Base-by-base conservation (phyloP, 1,140 invertebrate species). In the Dendroctonus ponderosae region DNA sequence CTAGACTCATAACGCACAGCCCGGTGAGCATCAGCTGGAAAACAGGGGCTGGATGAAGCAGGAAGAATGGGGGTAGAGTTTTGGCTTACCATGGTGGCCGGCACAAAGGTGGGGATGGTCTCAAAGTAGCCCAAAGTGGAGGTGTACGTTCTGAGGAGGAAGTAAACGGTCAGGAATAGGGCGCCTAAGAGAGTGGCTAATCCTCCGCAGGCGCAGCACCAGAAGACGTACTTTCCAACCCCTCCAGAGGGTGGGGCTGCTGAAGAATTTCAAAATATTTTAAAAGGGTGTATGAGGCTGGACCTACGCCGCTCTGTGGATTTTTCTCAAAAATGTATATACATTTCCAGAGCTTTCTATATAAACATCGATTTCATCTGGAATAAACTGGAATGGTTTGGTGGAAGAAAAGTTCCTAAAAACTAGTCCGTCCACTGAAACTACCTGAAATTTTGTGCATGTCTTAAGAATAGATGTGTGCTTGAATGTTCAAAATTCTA, bases 101-200 rank as follows among this genome's bases (percentile, higher is more conserved):
- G 90, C 67, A 92, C 88, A 78, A 91, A 92, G 41, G 89, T 90
- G 49, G 90, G 90, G 50, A 92, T 88, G n/a, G 90, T 91, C 80
- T 92, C 90, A 76, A 92, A 91, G 73, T 90, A 89, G 40, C 89
- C 87, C 66, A 92, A 82, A 11, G 89, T 91, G 3, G 89, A 88
- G 39, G 90, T 92, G 76, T 91, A 90, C 15, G 88, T 88, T 65
- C 89, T 84, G 6, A 92, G 81, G 44, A 91, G 82, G 69, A 89
- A 88, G 75, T 91, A 91, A 46, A 92, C 87, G 42, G 86, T 85
- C 49, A 91, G 79, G 76, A 91, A 91, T 64, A 91, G 81, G 44
- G 87, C 84, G 40, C 90, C 90, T 53, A 91, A 80, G 26, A 90
- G 82, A 44, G 88, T 85, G 41, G 88, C 87, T 7, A 89, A 77